Evolutionary conservation across 2,797 vertebrate species (phyloP).

Genomic region (Menidia menidia): DNA sequence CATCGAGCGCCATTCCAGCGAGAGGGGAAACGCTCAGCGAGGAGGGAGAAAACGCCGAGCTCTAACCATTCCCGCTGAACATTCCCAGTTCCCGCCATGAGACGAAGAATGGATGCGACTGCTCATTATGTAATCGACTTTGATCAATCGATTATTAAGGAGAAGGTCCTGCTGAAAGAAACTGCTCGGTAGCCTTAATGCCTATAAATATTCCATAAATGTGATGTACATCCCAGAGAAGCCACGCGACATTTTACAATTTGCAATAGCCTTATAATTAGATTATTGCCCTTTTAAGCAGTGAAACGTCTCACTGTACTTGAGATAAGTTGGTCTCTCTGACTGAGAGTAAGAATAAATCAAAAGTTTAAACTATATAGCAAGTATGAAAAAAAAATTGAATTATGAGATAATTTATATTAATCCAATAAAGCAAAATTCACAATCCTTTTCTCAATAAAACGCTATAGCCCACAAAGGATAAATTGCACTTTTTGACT

Average conservation of each 20-base stretch:
- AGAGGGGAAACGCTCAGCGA: conserved; percentile 23
- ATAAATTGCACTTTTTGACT: no score
- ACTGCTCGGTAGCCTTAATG: neutral
- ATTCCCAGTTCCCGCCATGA: neutral
- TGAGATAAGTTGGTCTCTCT: neutral
- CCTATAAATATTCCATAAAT: neutral
- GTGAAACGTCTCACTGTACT: neutral
- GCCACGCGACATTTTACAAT: neutral
- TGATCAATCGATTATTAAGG: conserved; percentile 10
- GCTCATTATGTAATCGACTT: conserved; percentile 19
- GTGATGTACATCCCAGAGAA: neutral
- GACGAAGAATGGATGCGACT: conserved; percentile 30
- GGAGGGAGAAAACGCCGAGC: conserved; percentile 26
- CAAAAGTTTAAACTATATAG: neutral
- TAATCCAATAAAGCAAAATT: neutral
- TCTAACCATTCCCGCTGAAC: conserved; percentile 1
- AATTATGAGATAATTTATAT: neutral
- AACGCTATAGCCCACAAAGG: no score
- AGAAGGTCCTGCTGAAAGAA: neutral
- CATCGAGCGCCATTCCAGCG: conserved; percentile 65
- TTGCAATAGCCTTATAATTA: neutral
- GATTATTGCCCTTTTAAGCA: neutral
- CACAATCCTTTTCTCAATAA: no score
- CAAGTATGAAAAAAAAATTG: no score
- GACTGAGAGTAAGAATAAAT: neutral